Conservation (phyloP, 2,113 vertebrate genomes). For the Thamnophis sirtalis region DNA sequence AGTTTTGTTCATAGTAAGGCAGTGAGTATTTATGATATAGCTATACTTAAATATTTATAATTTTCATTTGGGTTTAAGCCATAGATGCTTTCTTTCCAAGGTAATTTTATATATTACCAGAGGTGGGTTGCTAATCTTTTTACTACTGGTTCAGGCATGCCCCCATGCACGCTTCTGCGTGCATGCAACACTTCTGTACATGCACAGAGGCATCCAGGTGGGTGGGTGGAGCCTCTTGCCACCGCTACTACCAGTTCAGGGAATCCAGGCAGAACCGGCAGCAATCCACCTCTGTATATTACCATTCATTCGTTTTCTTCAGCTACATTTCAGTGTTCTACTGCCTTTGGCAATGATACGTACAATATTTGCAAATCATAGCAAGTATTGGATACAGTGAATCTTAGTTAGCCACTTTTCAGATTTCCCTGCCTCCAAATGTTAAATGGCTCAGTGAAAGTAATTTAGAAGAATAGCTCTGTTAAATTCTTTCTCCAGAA, state of each 20-base stretch:
- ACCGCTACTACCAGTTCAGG: too few species aligned
- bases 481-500: slow-evolving; percentile 30
- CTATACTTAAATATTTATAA: background rate
- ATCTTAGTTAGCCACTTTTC: slow-evolving; percentile 1
- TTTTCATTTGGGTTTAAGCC: slow-evolving; percentile 7
- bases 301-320: slow-evolving; percentile 16
- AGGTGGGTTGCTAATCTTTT: too few species aligned
- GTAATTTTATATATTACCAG: background rate
- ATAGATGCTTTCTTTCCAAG: background rate
- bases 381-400: slow-evolving; percentile 25
- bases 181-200: too few species aligned
- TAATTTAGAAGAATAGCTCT: slow-evolving; percentile 42
- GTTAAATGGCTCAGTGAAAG: slow-evolving; percentile 9
- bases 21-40: background rate
- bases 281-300: background rate
- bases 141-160: too few species aligned
- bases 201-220: too few species aligned
- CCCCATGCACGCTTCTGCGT: too few species aligned
- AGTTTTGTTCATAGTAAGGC: background rate
- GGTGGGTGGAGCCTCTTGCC: too few species aligned
- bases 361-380: slow-evolving; percentile 22
- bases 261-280: too few species aligned
- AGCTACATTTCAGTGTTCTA: slow-evolving; percentile 9
- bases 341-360: background rate
- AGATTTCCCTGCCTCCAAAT: slow-evolving; percentile 31